These are phyloP conservation scores for Melieria omissa DNA, from an alignment of 2,888 invertebrate genomes.

Conservation along the genomic window DNA sequence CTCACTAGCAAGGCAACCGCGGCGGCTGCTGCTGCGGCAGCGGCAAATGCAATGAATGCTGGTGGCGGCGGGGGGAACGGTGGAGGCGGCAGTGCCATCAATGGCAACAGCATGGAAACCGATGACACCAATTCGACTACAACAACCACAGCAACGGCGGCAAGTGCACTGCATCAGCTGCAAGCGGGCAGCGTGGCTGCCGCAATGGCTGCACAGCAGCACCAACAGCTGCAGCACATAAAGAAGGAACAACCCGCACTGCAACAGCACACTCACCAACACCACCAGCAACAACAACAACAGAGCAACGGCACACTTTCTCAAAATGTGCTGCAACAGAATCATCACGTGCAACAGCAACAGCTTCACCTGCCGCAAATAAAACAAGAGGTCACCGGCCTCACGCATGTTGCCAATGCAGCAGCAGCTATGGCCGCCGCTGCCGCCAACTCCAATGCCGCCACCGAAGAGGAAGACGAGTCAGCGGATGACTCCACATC, in stretches of 20 bases:
- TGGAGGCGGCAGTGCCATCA: slow-evolving; percentile 3
- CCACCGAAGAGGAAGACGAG: slow-evolving; percentile 53
- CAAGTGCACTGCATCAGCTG: slow-evolving; percentile 32
- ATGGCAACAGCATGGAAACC: slow-evolving; percentile 53
- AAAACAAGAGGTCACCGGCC: slow-evolving; percentile 24
- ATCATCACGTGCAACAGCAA: slow-evolving; percentile 40
- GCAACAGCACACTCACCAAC: slow-evolving; percentile 30
- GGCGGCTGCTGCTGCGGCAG: slow-evolving; percentile 27
- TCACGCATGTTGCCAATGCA: slow-evolving; percentile 27
- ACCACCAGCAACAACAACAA: slow-evolving; percentile 32
- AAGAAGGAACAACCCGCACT: slow-evolving; percentile 18
- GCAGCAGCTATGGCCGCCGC: slow-evolving; percentile 29
- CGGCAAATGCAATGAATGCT: slow-evolving; percentile 24
- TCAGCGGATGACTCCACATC: slow-evolving; percentile 61
- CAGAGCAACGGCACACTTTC: slow-evolving; percentile 35
- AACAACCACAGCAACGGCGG: slow-evolving; percentile 52
- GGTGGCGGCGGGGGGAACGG: neutral
- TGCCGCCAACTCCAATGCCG: slow-evolving; percentile 50
- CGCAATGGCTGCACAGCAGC: slow-evolving; percentile 59
- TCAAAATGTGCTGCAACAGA: slow-evolving; percentile 1
- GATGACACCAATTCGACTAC: slow-evolving; percentile 57
- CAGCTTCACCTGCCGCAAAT: slow-evolving; percentile 43
- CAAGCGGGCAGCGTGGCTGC: slow-evolving; percentile 30
- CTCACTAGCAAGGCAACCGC: slow-evolving; percentile 48
- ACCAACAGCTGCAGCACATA: slow-evolving; percentile 55